These are phyloP conservation scores for Entomobrya multifasciata DNA, from an alignment of 2,888 invertebrate genomes.

Conservation along the genomic window DNA sequence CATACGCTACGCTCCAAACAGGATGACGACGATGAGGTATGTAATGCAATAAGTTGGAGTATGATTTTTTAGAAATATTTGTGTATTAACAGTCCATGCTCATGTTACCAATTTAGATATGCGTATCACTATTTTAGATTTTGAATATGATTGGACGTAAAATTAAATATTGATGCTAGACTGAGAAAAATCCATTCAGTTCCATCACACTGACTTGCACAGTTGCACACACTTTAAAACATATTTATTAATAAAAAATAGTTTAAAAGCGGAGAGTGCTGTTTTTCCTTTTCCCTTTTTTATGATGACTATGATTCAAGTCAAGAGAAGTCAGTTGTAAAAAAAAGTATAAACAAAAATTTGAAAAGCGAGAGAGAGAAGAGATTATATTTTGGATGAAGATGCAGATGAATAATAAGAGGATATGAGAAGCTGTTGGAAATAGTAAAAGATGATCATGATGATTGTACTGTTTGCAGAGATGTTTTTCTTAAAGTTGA, in stretches of 20 bases:
- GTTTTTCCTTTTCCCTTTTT: slow-evolving; percentile 12
- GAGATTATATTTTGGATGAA: slow-evolving; percentile 2
- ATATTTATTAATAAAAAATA: slow-evolving; percentile 4
- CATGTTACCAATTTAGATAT: too few relatives aligned
- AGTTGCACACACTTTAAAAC: slow-evolving; percentile 9
- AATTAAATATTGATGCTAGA: not conserved
- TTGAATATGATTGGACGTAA: too few relatives aligned
- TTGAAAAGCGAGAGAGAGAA: not conserved
- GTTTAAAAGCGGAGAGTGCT: slow-evolving; percentile 3
- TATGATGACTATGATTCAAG: not conserved
- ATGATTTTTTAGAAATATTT: not conserved
- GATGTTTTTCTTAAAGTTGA: not conserved
- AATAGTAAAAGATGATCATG: slow-evolving; percentile 11
- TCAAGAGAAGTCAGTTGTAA: slow-evolving; percentile 2
- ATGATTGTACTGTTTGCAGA: not conserved
- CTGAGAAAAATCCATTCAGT: not conserved
- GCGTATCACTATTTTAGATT: too few relatives aligned
- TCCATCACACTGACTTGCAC: not conserved
- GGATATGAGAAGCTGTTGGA: slow-evolving; percentile 3
- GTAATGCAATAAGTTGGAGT: not conserved
- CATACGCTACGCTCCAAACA: not conserved
- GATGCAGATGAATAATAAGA: not conserved
- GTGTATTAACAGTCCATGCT: too few relatives aligned
- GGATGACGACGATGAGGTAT: slow-evolving; percentile 27
- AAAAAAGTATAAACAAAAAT: slow-evolving; percentile 38